phyloP scores from a whole-genome alignment of 2,888 invertebrate genomes.

The Papilio demoleus region DNA sequence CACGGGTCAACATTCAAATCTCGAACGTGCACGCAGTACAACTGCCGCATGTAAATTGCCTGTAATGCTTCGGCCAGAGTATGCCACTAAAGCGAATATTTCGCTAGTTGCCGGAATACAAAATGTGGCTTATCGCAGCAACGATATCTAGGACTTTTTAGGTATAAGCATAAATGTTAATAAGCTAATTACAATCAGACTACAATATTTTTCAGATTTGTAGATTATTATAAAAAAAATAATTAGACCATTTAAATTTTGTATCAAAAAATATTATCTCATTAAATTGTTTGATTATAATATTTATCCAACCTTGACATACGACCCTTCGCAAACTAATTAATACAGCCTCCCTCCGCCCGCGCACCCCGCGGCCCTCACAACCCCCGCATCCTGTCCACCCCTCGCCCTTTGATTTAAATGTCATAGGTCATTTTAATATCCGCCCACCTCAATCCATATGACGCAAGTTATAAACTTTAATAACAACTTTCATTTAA shows the following conservation, averaged over 20 bases:
- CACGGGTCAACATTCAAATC: constrained; percentile 20
- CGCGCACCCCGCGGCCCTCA: not conserved
- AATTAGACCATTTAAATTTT: no score
- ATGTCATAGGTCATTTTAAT: constrained; percentile 52
- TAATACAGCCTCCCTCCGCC: constrained; percentile 10
- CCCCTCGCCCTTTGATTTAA: constrained; percentile 42
- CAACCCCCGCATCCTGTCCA: constrained; percentile 9
- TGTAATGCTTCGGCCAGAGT: not conserved
- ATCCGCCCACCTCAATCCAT: constrained; percentile 48
- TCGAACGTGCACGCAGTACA: not conserved
- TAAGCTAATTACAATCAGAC: no score
- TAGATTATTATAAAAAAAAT: no score
- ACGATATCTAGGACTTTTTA: no score
- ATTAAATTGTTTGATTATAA: constrained; percentile 5
- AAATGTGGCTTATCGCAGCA: no score
- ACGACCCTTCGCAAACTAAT: constrained; percentile 12
- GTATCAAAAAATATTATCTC: not conserved
- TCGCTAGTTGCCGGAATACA: no score
- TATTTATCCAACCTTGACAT: constrained; percentile 19
- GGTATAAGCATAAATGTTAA: no score
- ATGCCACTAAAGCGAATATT: no score
- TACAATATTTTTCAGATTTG: no score
- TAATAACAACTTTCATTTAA: constrained; percentile 6
- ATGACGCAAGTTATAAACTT: constrained; percentile 27
- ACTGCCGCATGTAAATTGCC: constrained; percentile 7